Base-by-base conservation (phyloP, 2,113 vertebrate genomes). In the Varanus komodoensis region DNA sequence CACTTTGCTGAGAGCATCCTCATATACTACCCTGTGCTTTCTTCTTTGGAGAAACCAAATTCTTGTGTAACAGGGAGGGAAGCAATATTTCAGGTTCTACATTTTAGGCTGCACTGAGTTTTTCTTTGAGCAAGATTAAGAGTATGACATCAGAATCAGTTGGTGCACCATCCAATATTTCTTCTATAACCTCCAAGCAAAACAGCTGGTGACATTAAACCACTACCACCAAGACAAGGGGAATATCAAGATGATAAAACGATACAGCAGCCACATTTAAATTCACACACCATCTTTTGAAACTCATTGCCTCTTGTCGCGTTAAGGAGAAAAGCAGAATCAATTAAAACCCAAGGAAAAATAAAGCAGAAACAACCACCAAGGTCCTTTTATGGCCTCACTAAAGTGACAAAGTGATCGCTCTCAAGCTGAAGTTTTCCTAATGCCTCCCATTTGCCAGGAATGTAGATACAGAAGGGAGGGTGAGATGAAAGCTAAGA, bases 271-370 rank as follows among this genome's bases (percentile, higher is more conserved):
- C 92, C 91, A 50, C 87, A 94, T 89, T 73, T 95, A 82, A 69
- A 89, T 93, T 89, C 92, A 93, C 90, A 95, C 95, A 92, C 84
- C 44, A 88, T 90, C 93, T 80, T 21, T 87, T 80, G 89, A 34
- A 80, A 91, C 85, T 89, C 91, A 91, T 90, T 73, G 91, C 29
- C 90, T 91, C 91, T 87, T 91, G 93, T 94, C 92, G 91, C 69
- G 79, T 93, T 94, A 93, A 91, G n/a, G 90, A 93, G 38, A 74
- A 92, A 94, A 92, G 78, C 77, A 87, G 88, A 91, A 87, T 94
- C 93, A 96, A 95, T 95, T 94, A 94, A 94, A 94, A 93, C 74
- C 64, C 38, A 5, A 87, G 83, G 54, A 90, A 94, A 64, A 93
- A 93, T 80, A 80, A 89, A 94, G 93, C 89, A 83, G 86, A 94